These are phyloP conservation scores for Leptopilina drosophilae DNA, from an alignment of 2,888 invertebrate species.

Conservation along the genomic window DNA sequence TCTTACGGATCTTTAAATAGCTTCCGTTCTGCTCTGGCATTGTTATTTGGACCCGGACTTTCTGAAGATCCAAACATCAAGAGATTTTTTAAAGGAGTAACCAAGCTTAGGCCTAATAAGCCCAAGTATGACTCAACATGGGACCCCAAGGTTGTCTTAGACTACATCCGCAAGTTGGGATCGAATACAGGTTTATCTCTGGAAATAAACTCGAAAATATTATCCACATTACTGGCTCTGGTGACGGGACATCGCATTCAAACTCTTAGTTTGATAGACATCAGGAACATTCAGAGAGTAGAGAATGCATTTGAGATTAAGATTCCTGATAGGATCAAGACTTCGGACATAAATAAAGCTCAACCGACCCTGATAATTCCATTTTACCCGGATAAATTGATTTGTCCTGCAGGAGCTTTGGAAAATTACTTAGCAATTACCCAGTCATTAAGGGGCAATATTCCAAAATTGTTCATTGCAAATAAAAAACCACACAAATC, in stretches of 20 bases:
- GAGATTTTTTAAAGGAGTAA: conserved; percentile 58
- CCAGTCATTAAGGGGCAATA: not conserved
- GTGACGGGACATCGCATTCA: conserved; percentile 55
- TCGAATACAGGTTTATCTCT: conserved; percentile 45
- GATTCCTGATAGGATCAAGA: conserved; percentile 41
- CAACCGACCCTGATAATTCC: conserved; percentile 43
- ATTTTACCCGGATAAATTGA: conserved; percentile 11
- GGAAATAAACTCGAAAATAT: conserved; percentile 48
- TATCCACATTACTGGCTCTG: conserved; percentile 53
- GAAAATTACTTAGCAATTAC: conserved; percentile 20
- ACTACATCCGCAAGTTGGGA: conserved; percentile 49
- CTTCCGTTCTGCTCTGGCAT: conserved; percentile 49
- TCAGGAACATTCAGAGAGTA: conserved; percentile 47
- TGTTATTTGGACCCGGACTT: conserved; percentile 50
- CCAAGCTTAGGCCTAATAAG: conserved; percentile 54
- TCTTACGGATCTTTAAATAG: conserved; percentile 50
- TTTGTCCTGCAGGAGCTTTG: conserved; percentile 24
- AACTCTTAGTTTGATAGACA: conserved; percentile 52
- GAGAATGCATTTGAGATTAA: conserved; percentile 41
- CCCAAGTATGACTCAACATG: conserved; percentile 60
- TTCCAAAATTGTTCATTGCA: not conserved
- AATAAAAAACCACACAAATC: conserved; percentile 12
- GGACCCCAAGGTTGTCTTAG: conserved; percentile 59
- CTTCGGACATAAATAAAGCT: conserved; percentile 22
- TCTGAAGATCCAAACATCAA: conserved; percentile 52